Evolutionary conservation across 2,888 invertebrate genomes (phyloP).

Genomic region (Dolomedes plantarius): DNA sequence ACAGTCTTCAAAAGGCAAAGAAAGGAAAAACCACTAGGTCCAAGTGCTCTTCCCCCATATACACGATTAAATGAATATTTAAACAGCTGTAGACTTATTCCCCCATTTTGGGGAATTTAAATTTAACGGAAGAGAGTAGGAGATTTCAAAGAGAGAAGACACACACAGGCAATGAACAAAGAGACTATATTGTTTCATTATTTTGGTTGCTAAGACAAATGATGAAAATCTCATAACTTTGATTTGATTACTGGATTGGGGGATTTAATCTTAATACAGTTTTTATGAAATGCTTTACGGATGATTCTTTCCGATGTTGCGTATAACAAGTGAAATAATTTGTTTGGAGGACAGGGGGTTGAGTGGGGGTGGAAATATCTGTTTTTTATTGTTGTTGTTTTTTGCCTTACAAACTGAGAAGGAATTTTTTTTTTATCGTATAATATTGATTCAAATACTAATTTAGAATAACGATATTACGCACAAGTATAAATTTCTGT

Average conservation of each 20-base stretch:
- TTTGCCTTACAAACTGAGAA: no score
- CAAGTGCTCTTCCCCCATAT: conserved; percentile 33
- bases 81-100: conserved; percentile 17
- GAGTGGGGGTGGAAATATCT: no score
- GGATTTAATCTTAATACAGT: not conserved
- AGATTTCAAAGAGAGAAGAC: not conserved
- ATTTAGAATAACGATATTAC: no score
- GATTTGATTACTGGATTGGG: not conserved
- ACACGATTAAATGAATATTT: conserved; percentile 67
- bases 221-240: not conserved
- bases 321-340: no score
- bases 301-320: no score
- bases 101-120: conserved; percentile 13
- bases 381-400: no score
- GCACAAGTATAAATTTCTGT: no score
- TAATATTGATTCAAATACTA: no score
- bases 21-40: conserved; percentile 20
- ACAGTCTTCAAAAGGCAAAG: conserved; percentile 30
- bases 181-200: conserved; percentile 5
- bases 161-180: not conserved
- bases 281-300: not conserved
- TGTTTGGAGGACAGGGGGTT: no score
- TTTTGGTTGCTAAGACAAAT: not conserved
- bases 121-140: conserved; percentile 4
- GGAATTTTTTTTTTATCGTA: no score